phyloP scores from a whole-genome alignment of 92 coral and sea anemone genomes.

The Epizoanthus rinbou region DNA sequence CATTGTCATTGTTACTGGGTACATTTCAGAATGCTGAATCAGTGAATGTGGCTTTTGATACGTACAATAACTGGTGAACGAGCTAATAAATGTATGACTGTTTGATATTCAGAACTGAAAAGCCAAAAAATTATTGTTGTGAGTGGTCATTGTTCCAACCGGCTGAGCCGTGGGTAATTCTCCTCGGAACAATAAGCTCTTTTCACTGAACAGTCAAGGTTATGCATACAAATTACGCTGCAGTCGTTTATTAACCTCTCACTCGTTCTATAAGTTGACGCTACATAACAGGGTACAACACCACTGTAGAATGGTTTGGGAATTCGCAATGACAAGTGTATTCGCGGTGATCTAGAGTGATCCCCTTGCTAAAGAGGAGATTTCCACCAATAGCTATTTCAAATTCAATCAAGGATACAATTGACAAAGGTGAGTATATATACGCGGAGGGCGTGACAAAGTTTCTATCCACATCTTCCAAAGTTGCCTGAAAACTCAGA shows the following conservation, averaged over 20 bases:
- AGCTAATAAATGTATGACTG: too few species aligned
- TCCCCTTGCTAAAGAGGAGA: background rate
- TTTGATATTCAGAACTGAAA: too few species aligned
- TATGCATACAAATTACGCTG: background rate
- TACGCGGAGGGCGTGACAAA: background rate
- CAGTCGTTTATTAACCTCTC: background rate
- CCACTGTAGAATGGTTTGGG: background rate
- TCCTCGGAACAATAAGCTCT: constrained; percentile 6
- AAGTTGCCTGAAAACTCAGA: background rate
- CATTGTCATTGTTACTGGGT: too few species aligned
- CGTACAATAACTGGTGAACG: too few species aligned
- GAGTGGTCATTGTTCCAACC: background rate
- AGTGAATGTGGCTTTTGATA: background rate
- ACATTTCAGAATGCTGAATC: background rate
- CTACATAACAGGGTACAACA: background rate
- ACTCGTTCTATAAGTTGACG: background rate
- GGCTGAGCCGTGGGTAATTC: constrained; percentile 4
- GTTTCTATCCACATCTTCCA: background rate
- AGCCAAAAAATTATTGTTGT: too few species aligned
- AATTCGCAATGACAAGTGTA: background rate
- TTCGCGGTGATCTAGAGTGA: background rate
- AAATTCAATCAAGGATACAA: too few species aligned
- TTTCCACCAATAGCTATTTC: background rate
- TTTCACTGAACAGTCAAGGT: too few species aligned
- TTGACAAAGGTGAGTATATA: background rate